Base-by-base conservation (phyloP, 2,888 invertebrate genomes). In the Philopedon plagiatum region DNA sequence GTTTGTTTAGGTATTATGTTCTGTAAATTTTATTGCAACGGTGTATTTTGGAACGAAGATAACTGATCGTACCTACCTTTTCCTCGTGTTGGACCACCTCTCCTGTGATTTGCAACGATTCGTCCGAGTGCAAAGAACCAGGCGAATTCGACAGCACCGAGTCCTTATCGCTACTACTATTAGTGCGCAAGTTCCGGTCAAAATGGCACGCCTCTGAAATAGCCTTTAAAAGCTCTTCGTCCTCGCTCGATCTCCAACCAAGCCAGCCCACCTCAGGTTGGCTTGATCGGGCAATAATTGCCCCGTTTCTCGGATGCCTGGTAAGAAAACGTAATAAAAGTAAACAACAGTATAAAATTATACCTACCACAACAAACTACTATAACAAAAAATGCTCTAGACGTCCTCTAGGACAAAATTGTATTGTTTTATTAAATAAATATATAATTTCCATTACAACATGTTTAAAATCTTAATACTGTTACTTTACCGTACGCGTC, bases 221-320 rank as follows among this genome's bases (percentile, higher is more conserved):
- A 21, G 94, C 93, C 78, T 94, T 93, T 5, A 98, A 86, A 57
- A 98, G 87, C 75, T 93, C 91, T 86, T 99, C 98, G 85, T 99
- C 99, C 80, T 95, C 93, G 51, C 89, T 86, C 75, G 93, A 95
- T 60, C 98, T 90, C 96, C 98, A 97, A 65, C 97, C 96, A 41
- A 98, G 88, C 94, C 96, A 96, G 58, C 98, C 98, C 9, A 97
- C 95, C 86, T 96, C 96, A 0, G 98, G 98, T 85, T 99, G 98
- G 81, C 96, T 96, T 80, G 95, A 94, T 23, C 98, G 91, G 11
- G 97, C 96, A 80, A 99, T 92, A 41, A 98, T 96, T 0, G 97
- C 96, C 44, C 98, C 97, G 82, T 94, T 96, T 76, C 90, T 90
- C 69, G 90, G 89, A 85, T 97, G 94, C 75, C 94, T 92, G 76